These are phyloP conservation scores for Rhynchophorus ferrugineus DNA, from an alignment of 1,140 invertebrate genomes.

Conservation along the genomic window DNA sequence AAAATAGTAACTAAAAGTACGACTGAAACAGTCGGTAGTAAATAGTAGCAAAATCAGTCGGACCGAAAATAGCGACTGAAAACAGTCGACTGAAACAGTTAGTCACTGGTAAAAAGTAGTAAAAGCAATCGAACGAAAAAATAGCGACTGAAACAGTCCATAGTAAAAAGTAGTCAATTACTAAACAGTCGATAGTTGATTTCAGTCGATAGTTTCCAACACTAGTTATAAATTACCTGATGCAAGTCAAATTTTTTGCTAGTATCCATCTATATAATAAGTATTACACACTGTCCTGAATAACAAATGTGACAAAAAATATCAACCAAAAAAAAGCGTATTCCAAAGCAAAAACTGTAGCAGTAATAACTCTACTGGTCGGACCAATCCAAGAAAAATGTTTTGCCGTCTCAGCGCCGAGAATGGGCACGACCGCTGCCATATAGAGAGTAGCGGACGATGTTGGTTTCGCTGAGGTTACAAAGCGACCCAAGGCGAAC, in stretches of 20 bases:
- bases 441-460: constrained; percentile 12
- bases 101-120: no score
- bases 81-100: no score
- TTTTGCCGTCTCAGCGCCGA: not conserved
- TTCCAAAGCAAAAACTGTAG: not conserved
- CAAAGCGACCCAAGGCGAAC: constrained; percentile 16
- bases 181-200: no score
- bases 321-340: not conserved
- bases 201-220: no score
- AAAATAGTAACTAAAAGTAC: no score
- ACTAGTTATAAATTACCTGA: no score
- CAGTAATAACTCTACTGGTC: not conserved
- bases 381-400: not conserved
- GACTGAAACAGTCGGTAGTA: no score
- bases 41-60: no score
- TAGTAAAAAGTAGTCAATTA: no score
- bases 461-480: not conserved
- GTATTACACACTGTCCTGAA: not conserved
- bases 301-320: not conserved
- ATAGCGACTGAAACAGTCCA: no score
- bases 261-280: not conserved
- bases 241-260: not conserved
- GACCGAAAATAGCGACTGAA: no score
- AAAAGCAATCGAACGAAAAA: no score
- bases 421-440: constrained; percentile 12